Conservation (phyloP, 2,888 invertebrate species). For the Strigamia crassipes region DNA sequence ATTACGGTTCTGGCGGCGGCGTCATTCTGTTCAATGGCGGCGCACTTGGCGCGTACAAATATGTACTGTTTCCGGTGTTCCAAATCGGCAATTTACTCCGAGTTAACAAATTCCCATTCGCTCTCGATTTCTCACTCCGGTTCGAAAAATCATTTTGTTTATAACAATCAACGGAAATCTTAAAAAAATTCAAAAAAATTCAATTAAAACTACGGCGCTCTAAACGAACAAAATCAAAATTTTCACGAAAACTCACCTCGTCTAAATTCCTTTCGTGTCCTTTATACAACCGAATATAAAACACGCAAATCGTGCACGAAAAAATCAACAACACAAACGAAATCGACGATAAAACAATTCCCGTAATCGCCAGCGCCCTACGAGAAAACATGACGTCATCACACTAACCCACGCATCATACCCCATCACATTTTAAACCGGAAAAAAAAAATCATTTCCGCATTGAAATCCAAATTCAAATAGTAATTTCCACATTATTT, state of each 20-base stretch:
- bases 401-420: too few species aligned
- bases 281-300: not conserved
- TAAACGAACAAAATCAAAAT: too few species aligned
- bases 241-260: not conserved
- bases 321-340: not conserved
- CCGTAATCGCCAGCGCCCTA: not conserved
- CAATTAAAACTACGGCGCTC: too few species aligned
- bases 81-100: not conserved
- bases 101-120: not conserved
- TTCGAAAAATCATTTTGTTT: not conserved
- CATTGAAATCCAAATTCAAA: too few species aligned
- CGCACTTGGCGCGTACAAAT: not conserved
- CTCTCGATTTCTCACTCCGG: not conserved
- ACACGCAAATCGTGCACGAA: constrained; percentile 3
- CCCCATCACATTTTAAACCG: too few species aligned
- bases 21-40: not conserved
- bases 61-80: not conserved
- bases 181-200: not conserved
- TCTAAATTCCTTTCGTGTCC: not conserved
- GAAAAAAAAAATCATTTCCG: not conserved
- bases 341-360: not conserved
- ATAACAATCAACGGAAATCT: not conserved
- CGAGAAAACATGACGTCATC: not conserved
- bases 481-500: too few species aligned
- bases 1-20: not conserved